These are phyloP conservation scores for Sakesphorus luctuosus DNA, from an alignment of 2,113 vertebrate species.

Conservation along the genomic window DNA sequence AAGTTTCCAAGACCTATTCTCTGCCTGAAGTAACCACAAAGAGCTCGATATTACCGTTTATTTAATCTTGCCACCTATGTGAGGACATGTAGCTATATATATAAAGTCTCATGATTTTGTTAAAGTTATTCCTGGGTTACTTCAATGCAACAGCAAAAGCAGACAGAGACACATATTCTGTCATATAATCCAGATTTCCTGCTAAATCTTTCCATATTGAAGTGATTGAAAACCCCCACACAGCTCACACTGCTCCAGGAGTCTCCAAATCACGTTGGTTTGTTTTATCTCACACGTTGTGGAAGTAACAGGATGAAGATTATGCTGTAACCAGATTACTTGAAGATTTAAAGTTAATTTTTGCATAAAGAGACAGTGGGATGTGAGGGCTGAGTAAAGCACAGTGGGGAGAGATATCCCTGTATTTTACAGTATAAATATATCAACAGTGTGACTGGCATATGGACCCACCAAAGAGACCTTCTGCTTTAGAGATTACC, in stretches of 20 bases:
- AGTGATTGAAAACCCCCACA: not conserved
- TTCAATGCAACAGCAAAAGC: not conserved
- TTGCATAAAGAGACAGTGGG: not conserved
- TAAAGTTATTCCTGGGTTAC: not conserved
- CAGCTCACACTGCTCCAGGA: not conserved
- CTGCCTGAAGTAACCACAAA: not conserved
- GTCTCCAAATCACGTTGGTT: not conserved
- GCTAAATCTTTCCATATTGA: not conserved
- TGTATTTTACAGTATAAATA: not conserved
- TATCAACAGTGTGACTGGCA: not conserved
- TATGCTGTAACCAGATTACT: not conserved
- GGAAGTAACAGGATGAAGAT: not conserved
- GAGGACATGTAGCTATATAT: not conserved
- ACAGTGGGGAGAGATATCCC: not conserved
- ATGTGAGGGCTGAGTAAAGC: not conserved
- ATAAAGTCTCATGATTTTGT: not conserved
- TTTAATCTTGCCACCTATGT: not conserved
- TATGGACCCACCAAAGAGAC: not conserved
- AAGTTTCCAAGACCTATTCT: not conserved
- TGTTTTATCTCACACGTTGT: not conserved
- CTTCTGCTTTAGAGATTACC: not conserved
- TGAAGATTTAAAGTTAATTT: constrained; percentile 18
- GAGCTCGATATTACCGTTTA: not conserved
- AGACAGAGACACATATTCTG: not conserved
- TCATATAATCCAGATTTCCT: not conserved